phyloP scores from a whole-genome alignment of 2,113 vertebrate species.

The Marmota monax region DNA sequence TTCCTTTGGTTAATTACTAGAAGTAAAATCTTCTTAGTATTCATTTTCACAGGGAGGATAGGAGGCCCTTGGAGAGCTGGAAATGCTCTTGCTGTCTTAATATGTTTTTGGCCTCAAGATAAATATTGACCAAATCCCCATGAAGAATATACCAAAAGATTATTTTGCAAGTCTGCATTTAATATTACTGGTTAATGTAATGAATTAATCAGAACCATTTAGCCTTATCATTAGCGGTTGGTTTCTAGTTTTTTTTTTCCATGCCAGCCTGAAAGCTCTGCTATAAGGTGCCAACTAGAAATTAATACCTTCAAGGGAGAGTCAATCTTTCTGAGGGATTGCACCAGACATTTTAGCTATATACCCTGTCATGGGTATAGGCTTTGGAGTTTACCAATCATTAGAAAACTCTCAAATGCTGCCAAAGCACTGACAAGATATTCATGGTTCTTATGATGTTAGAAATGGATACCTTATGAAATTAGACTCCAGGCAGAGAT shows the following conservation, averaged over 20 bases:
- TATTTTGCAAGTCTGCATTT: not conserved
- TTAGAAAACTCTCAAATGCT: not conserved
- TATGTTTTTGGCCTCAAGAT: not conserved
- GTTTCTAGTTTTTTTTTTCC: not conserved
- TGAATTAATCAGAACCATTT: conserved; percentile 4
- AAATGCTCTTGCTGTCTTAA: not conserved
- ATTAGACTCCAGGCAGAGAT: not conserved
- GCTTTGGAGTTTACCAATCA: not conserved
- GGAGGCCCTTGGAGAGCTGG: not conserved
- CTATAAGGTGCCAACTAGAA: not conserved
- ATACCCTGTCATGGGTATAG: not conserved
- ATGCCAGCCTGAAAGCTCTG: not conserved
- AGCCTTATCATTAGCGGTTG: not conserved
- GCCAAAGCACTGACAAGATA: not conserved
- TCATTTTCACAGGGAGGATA: not conserved
- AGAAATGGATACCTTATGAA: not conserved
- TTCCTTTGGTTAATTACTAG: not conserved
- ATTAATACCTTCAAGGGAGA: not conserved
- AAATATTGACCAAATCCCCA: not conserved
- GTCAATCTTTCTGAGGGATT: not conserved
- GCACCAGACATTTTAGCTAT: not conserved
- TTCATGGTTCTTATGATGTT: not conserved
- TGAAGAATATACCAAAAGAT: not conserved
- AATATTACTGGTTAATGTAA: not conserved
- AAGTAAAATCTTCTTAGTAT: not conserved